phyloP scores from a whole-genome alignment of 2,797 vertebrate species.

The Glyptemys insculpta region DNA sequence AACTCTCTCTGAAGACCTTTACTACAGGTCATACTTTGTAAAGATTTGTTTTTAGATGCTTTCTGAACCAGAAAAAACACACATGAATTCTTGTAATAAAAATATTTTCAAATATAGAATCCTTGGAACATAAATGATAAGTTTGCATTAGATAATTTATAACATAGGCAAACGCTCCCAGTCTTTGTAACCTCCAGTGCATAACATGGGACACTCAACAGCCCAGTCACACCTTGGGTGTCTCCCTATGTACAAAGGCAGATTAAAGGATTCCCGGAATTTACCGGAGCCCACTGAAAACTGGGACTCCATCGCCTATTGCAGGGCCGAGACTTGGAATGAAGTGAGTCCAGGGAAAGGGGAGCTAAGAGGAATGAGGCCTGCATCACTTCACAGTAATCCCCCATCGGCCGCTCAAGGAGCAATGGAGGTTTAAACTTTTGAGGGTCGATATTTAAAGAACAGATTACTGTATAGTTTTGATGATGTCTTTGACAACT shows the following conservation, averaged over 20 bases:
- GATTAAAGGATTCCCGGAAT: not conserved
- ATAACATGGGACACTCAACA: not conserved
- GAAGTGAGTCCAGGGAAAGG: not conserved
- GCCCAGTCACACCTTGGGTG: not conserved
- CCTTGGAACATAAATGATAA: not conserved
- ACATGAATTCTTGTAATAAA: not conserved
- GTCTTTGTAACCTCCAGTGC: not conserved
- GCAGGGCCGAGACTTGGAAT: not conserved
- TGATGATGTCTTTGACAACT: not conserved
- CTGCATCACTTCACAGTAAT: not conserved
- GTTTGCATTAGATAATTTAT: not conserved
- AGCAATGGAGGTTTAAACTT: not conserved
- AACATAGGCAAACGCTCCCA: accelerated
- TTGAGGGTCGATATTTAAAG: not conserved
- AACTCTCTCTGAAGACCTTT: too few relatives aligned
- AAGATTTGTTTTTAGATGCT: not conserved
- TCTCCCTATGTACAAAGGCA: not conserved
- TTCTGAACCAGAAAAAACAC: not conserved
- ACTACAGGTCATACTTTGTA: not conserved
- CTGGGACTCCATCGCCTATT: not conserved
- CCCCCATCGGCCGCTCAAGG: not conserved
- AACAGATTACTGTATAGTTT: not conserved
- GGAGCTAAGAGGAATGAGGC: not conserved
- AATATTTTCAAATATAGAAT: accelerated
- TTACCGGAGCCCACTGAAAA: not conserved